Conservation (phyloP, 2,113 vertebrate genomes). For the Apus apus region DNA sequence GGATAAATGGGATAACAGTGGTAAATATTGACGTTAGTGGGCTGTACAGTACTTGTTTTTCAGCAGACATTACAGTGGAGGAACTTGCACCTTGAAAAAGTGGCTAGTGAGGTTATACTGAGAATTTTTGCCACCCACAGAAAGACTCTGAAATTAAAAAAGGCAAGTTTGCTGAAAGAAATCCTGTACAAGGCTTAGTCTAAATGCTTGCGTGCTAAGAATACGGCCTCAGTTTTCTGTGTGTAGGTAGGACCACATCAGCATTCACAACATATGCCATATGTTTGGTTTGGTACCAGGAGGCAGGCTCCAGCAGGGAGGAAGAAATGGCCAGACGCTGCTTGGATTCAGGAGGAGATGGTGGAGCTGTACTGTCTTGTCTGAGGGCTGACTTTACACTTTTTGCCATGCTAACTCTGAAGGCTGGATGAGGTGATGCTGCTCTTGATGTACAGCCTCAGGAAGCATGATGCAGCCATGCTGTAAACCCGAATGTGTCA, state of each 20-base stretch:
- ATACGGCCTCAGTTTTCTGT: background rate
- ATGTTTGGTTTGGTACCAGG: background rate
- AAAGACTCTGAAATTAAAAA: background rate
- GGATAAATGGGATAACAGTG: background rate
- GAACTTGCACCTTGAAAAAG: background rate
- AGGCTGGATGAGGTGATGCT: background rate
- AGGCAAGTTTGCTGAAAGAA: conserved; percentile 11
- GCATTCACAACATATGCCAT: background rate
- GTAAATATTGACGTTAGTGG: conserved; percentile 23
- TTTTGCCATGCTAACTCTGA: background rate
- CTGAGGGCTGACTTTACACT: background rate
- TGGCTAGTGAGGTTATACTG: background rate
- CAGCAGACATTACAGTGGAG: background rate
- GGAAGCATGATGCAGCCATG: background rate
- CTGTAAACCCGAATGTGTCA: background rate
- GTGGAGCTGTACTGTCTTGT: background rate
- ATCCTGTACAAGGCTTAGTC: background rate
- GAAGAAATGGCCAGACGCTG: background rate
- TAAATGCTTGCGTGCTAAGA: background rate
- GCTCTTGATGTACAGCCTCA: background rate
- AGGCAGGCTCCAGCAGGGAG: background rate
- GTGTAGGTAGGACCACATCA: background rate
- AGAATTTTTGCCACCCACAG: background rate
- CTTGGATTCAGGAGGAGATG: background rate
- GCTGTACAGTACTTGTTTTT: conserved; percentile 23